These are phyloP conservation scores for Sandelia bainsii DNA, from an alignment of 2,797 vertebrate species.

Conservation along the genomic window DNA sequence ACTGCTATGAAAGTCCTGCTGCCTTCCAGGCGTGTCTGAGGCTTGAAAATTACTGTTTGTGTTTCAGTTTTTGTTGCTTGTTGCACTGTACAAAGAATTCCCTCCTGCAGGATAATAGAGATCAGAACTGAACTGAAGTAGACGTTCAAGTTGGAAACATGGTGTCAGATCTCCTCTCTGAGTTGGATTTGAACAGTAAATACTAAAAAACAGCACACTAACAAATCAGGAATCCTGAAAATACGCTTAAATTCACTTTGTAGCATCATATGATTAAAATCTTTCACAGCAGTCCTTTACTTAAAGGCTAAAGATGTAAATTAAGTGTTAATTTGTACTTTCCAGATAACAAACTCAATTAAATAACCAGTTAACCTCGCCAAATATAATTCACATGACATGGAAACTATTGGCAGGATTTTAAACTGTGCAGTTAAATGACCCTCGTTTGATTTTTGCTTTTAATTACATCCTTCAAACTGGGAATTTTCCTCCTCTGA, in stretches of 20 bases:
- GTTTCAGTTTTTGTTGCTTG: neutral
- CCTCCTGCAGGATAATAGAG: neutral
- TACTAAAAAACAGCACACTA: neutral
- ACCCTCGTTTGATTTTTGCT: neutral
- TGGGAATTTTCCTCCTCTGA: conserved; percentile 17
- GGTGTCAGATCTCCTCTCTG: neutral
- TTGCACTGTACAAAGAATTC: neutral
- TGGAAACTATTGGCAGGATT: neutral
- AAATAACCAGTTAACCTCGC: neutral
- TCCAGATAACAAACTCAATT: neutral
- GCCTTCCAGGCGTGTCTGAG: neutral
- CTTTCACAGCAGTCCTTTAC: neutral
- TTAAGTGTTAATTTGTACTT: neutral
- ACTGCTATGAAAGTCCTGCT: neutral
- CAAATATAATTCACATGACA: neutral
- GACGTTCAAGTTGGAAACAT: neutral
- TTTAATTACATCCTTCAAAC: conserved; percentile 33
- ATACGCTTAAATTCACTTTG: neutral
- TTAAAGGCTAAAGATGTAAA: neutral
- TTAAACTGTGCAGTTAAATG: neutral
- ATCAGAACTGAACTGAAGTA: neutral
- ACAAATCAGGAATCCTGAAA: neutral
- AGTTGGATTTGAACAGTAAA: neutral
- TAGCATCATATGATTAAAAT: neutral
- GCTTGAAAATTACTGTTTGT: neutral